These are phyloP conservation scores for Diadumene lineata DNA, from an alignment of 92 coral and sea anemone genomes.

Conservation along the genomic window DNA sequence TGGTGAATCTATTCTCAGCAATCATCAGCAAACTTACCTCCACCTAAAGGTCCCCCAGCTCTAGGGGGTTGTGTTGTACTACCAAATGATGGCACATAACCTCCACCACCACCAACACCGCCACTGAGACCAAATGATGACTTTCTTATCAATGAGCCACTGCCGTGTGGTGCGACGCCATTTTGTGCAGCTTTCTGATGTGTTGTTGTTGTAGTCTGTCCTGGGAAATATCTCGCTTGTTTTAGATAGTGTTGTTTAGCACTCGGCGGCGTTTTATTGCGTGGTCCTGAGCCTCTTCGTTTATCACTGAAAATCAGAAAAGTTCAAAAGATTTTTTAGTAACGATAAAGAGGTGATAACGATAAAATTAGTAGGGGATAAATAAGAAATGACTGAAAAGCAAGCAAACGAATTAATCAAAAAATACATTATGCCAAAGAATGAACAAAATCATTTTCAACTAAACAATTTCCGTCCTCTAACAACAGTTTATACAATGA, in stretches of 20 bases:
- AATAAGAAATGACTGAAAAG: too few relatives aligned
- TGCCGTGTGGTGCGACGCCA: conserved; percentile 34
- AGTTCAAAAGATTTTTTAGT: too few relatives aligned
- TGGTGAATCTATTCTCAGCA: neutral
- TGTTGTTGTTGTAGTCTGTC: conserved; percentile 73
- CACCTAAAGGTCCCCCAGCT: conserved; percentile 23
- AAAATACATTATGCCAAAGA: too few relatives aligned
- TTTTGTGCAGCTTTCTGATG: conserved; percentile 41
- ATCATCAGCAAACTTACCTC: neutral
- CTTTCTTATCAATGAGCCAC: conserved; percentile 42
- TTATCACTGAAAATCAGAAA: conserved; percentile 22
- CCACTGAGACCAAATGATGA: conserved; percentile 69
- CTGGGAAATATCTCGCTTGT: conserved; percentile 94
- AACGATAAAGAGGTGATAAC: too few relatives aligned
- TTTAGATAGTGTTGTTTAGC: conserved; percentile 95
- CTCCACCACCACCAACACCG: conserved; percentile 48
- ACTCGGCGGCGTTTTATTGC: conserved; percentile 85
- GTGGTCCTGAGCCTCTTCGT: conserved; percentile 46
- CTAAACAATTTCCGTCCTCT: too few relatives aligned
- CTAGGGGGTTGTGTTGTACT: conserved; percentile 10
- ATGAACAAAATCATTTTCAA: too few relatives aligned
- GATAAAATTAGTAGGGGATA: too few relatives aligned
- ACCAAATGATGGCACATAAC: conserved; percentile 55
- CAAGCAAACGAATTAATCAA: too few relatives aligned
- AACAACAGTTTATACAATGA: too few relatives aligned